Evolutionary conservation across 1,140 invertebrate genomes (phyloP), one percentile per base, ranked within the genome.

Genomic region (Drosophila azteca): DNA sequence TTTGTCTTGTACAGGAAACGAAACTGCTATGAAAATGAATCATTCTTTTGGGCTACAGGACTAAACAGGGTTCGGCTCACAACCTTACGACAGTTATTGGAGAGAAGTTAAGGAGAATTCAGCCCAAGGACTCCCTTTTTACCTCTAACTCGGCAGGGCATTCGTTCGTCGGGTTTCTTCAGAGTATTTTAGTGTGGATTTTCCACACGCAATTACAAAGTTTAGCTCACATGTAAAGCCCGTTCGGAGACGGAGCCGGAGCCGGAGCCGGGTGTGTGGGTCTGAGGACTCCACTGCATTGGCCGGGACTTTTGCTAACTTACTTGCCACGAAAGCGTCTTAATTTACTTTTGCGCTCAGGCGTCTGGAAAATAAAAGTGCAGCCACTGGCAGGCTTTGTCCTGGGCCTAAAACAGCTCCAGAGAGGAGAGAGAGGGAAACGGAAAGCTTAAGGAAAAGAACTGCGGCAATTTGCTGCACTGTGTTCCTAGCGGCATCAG

Each of bases 311-410:
- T 85, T 87, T 85, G 81, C 77, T 85, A 72, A 53, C 80, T 45
- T 64, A 22, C 62, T 64, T 44, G 71, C 77, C 52, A 73, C 58
- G 53, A 64, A 44, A 60, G 75, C 66, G 73, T 70, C 79, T 88
- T 88, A 88, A 88, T 88, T 88, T 88, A 88, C 83, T 88, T 88
- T 88, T 79, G 79, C 76, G 71, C 66, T 63, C 83, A 83, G 79
- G 67, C 76, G 71, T 78, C 61, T 83, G 83, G 79, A 83, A 88
- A 77, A 83, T 70, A 70, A 75, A 80, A 87, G 71, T 75, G 72
- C 72, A 75, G 54, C 58, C 63, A 51, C 11, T 45, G 54, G 61
- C 66, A 58, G 53, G 43, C 62, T 55, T 76, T 76, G 51, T 76
- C 41, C 53, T 66, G 57, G 50, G 82, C 82, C 82, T 78, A 87